Conservation (phyloP, 2,797 vertebrate species). For the Dermochelys coriacea region DNA sequence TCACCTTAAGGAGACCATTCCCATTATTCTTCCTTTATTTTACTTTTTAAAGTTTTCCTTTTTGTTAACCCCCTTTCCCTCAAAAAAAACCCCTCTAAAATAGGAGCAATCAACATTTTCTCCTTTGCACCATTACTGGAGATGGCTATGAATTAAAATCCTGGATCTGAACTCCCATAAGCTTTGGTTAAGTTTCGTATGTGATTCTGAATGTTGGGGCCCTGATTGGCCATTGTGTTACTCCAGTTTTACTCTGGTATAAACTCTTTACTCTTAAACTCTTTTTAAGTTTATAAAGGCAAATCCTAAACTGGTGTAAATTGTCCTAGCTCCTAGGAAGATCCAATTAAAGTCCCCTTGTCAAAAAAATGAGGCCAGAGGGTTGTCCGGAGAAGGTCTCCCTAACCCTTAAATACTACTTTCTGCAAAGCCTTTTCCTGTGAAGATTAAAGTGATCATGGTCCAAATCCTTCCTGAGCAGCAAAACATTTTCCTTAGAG, state of each 20-base stretch:
- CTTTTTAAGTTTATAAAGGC: background rate
- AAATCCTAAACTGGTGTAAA: background rate
- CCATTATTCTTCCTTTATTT: background rate
- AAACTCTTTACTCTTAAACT: no score
- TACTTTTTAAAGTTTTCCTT: accelerated
- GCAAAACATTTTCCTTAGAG: background rate
- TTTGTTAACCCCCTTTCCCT: background rate
- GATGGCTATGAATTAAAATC: background rate
- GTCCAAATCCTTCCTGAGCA: background rate
- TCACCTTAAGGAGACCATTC: background rate
- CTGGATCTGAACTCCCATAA: background rate
- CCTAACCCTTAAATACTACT: background rate
- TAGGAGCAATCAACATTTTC: background rate
- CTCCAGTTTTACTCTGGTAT: background rate
- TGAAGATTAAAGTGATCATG: background rate
- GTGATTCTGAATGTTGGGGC: background rate
- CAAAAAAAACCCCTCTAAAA: background rate
- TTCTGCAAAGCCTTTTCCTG: background rate
- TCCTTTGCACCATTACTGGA: background rate
- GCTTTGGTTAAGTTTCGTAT: background rate
- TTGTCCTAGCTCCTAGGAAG: background rate
- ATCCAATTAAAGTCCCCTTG: background rate
- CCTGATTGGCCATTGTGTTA: background rate
- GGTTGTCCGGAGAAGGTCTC: accelerated
- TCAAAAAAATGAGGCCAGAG: background rate